phyloP scores from a whole-genome alignment of 2,888 invertebrate genomes.

The Caenorhabditis panamensis region DNA sequence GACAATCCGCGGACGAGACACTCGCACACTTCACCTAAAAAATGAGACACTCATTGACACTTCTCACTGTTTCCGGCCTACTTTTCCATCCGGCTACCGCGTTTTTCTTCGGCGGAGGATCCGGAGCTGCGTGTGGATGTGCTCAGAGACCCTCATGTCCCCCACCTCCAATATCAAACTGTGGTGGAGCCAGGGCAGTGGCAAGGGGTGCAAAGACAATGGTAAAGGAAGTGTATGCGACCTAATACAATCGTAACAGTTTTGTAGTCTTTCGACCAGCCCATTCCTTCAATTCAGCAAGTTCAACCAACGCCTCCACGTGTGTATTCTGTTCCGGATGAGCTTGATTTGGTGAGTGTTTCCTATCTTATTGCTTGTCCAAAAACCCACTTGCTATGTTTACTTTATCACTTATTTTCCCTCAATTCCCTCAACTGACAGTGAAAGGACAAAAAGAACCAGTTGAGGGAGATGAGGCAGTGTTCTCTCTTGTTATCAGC shows the following conservation, averaged over 20 bases:
- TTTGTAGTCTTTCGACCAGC: slow-evolving; percentile 35
- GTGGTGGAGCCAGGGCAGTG: slow-evolving; percentile 12
- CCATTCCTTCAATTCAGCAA: not conserved
- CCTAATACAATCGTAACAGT: too few species aligned
- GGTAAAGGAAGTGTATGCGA: too few species aligned
- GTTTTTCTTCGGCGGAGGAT: slow-evolving; percentile 46
- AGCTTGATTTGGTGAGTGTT: slow-evolving; percentile 61
- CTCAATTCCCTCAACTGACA: too few species aligned
- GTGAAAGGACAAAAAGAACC: not conserved
- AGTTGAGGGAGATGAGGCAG: not conserved
- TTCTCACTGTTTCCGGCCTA: slow-evolving; percentile 21
- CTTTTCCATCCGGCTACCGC: not conserved
- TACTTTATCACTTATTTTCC: too few species aligned
- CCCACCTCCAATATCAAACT: slow-evolving; percentile 44
- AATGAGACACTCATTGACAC: slow-evolving; percentile 44
- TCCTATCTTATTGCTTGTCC: not conserved
- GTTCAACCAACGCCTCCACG: slow-evolving; percentile 20
- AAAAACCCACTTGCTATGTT: too few species aligned
- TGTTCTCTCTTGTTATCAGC: slow-evolving; percentile 26
- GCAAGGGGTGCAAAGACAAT: slow-evolving; percentile 41
- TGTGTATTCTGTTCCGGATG: slow-evolving; percentile 58
- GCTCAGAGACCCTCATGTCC: slow-evolving; percentile 52
- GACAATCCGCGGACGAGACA: slow-evolving; percentile 4
- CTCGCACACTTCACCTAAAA: slow-evolving; percentile 54
- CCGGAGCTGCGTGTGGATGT: slow-evolving; percentile 57